phyloP scores from a whole-genome alignment of 2,888 invertebrate genomes.

The Sussaba pulchella region DNA sequence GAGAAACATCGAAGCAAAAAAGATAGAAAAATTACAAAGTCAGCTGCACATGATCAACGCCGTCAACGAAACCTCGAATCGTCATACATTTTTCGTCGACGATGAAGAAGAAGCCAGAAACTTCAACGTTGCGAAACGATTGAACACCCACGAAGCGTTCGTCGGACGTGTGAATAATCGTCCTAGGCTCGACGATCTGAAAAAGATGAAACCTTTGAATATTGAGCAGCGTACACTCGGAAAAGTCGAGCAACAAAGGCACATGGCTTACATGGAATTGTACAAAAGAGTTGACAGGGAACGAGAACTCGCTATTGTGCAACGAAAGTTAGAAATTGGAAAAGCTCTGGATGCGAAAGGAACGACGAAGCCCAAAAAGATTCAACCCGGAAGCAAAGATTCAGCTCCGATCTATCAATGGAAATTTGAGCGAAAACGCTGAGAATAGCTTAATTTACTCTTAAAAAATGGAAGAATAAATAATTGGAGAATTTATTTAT shows the following conservation, averaged over 20 bases:
- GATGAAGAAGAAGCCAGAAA: slow-evolving; percentile 86
- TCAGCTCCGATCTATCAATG: slow-evolving; percentile 92
- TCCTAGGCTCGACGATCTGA: slow-evolving; percentile 87
- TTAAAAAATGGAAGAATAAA: neutral
- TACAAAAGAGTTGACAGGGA: slow-evolving; percentile 92
- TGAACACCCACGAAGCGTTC: slow-evolving; percentile 91
- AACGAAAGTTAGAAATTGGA: slow-evolving; percentile 92
- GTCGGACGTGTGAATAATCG: slow-evolving; percentile 90
- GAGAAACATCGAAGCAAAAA: slow-evolving; percentile 92
- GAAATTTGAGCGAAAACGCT: slow-evolving; percentile 93
- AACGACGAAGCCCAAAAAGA: slow-evolving; percentile 87
- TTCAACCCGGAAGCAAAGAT: slow-evolving; percentile 88
- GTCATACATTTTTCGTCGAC: slow-evolving; percentile 93
- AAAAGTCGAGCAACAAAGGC: slow-evolving; percentile 86
- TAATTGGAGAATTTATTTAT: no score
- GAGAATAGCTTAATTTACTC: slow-evolving; percentile 72
- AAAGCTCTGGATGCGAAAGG: slow-evolving; percentile 88
- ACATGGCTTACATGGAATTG: slow-evolving; percentile 90
- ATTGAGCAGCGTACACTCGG: slow-evolving; percentile 86
- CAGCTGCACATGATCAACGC: slow-evolving; percentile 93
- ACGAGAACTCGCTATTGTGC: slow-evolving; percentile 90
- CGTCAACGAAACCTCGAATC: slow-evolving; percentile 89
- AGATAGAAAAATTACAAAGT: slow-evolving; percentile 91
- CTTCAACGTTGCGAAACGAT: slow-evolving; percentile 89
- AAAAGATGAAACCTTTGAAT: slow-evolving; percentile 86